Base-by-base conservation (phyloP, 2,113 vertebrate genomes). In the Salvator merianae region DNA sequence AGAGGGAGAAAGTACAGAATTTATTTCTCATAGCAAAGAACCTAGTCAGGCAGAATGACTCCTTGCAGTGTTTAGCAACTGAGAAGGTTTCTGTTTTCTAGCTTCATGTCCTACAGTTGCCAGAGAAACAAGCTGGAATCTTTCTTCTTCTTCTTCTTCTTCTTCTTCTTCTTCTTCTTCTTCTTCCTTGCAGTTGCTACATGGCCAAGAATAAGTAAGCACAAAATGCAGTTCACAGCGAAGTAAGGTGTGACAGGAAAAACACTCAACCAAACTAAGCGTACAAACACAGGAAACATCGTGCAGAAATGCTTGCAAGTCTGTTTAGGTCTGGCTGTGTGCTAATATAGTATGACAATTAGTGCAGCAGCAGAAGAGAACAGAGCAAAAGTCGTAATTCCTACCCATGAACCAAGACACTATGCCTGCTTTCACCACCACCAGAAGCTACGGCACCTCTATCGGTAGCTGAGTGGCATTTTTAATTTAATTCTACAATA, bases 401-500 rank as follows among this genome's bases (percentile, higher is more conserved):
- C n/a, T 30, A 6, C 28, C 30, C 2, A 63, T 53, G 28, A 65
- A 34, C 53, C n/a, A 36, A 36, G 28, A 20, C 18, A n/a, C 55
- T 59, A 20, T 59, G 12, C 4, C 34, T n/a, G 7, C 4, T 10
- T 3, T 43, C 53, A 18, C 10, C 68, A 36, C 4, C 40, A 47
- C 69, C 20, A 43, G 14, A 30, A 79, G 53, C 16, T 2, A 55
- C 1, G 7, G 50, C 2, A 3, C 47, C 18, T 34, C 73, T 63
- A 40, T 32, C 73, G 68, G 24, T 79, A 55, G n/a, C 71, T 77
- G 74, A 81, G 77, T 89, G 87, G 87, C 84, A 84, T 65, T 79
- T 73, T 66, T 83, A 80, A 87, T 84, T 40, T 82, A 76, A 71
- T 85, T 70, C 88, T 83, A 50, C 5, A n/a, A n/a, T 90, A 81